These are phyloP conservation scores for Andrena haemorrhoa DNA, from an alignment of 2,888 invertebrate genomes.

Conservation along the genomic window DNA sequence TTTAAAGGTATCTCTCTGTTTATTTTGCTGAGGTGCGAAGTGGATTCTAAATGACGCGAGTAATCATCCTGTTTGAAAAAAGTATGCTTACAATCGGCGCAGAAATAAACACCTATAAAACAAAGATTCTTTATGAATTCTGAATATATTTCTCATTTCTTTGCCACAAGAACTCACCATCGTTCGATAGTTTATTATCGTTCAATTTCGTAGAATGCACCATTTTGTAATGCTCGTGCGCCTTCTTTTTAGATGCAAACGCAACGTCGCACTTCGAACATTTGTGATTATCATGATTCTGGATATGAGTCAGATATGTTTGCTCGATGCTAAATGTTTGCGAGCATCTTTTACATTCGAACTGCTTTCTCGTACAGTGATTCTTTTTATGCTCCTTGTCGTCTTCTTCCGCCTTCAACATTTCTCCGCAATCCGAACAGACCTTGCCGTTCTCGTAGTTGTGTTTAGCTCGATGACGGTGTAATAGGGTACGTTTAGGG, in stretches of 20 bases:
- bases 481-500: conserved; percentile 74
- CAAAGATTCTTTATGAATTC: conserved; percentile 25
- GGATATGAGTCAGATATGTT: conserved; percentile 79
- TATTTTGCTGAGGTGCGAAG: conserved; percentile 70
- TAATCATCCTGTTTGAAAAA: conserved; percentile 75
- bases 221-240: conserved; percentile 72
- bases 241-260: conserved; percentile 79
- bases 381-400: conserved; percentile 75
- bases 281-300: conserved; percentile 82
- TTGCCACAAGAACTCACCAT: conserved; percentile 56
- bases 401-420: conserved; percentile 73
- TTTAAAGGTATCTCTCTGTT: conserved; percentile 73
- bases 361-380: conserved; percentile 77
- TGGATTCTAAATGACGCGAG: conserved; percentile 73
- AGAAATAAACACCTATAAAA: conserved; percentile 71
- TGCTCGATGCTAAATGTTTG: conserved; percentile 80
- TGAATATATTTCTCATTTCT: not conserved
- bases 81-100: conserved; percentile 74
- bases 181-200: conserved; percentile 53
- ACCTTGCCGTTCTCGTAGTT: conserved; percentile 78
- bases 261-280: conserved; percentile 80
- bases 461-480: conserved; percentile 79
- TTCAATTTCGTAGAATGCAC: conserved; percentile 66
- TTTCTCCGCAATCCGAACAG: conserved; percentile 80
- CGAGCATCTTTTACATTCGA: conserved; percentile 78